Evolutionary conservation across 2,797 vertebrate genomes (phyloP), one percentile per base, ranked within the genome.

Genomic region (Hephaestus fuliginosus): DNA sequence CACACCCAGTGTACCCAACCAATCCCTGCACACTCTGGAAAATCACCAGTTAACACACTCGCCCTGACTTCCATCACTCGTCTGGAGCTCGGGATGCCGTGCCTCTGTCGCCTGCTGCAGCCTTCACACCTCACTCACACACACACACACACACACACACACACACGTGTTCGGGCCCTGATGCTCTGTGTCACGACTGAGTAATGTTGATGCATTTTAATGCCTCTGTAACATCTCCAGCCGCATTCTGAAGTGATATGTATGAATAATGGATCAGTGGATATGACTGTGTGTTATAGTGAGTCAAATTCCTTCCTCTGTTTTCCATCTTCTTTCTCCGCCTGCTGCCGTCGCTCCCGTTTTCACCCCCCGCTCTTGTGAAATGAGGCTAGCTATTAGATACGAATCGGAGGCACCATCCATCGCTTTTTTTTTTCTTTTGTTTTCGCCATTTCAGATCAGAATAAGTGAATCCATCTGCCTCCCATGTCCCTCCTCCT

Each of bases 261-360:
- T 46, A 91, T 93, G 91, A 94, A 94, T 93, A 89, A 94, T 93
- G 91, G 85, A 93, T 88, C 76, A 76, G 81, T 76, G 88, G 88
- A 85, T 81, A 84, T 82, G 85, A 91, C 84, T 82, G 64, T 87
- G 89, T 81, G 84, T 92, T 90, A 81, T 28, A 82, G 76, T 81
- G 89, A 91, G 83, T 88, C 86, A 84, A 88, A 81, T 86, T 78
- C 75, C 79, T 30, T 58, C 51, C 87, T 84, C 87, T 69, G 41
- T 43, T 86, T 80, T 85, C 87, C 72, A 57, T 86, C 69, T 58
- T 80, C 70, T 46, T 51, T 85, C 77, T 86, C 75, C 20, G 75
- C 75, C 80, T 30, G 76, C 90, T 69, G 81, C 83, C 11, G 44
- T 68, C 52, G 81, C 82, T 56, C 56, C 69, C 56, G 5, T 84